phyloP scores from a whole-genome alignment of 2,888 invertebrate genomes.

The Teinopalpus imperialis region DNA sequence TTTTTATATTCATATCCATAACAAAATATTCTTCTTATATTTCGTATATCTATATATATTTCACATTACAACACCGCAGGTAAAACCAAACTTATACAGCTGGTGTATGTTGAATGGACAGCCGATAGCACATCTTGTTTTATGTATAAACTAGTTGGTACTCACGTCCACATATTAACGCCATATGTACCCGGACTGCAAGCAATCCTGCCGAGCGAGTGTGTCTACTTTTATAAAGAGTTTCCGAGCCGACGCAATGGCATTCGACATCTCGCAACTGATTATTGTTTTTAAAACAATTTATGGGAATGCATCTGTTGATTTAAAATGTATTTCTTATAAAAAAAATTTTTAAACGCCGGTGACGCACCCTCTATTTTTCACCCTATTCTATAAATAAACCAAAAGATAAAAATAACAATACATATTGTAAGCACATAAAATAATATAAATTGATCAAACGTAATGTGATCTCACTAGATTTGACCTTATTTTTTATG shows the following conservation, averaged over 20 bases:
- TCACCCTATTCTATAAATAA: too few species aligned
- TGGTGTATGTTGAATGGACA: background rate
- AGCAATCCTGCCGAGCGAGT: conserved; percentile 40
- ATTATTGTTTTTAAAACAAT: conserved; percentile 31
- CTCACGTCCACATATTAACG: conserved; percentile 9
- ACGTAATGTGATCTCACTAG: too few species aligned
- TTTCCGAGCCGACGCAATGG: conserved; percentile 38
- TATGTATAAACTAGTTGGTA: conserved; percentile 1
- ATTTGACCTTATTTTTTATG: too few species aligned
- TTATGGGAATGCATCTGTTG: conserved; percentile 26
- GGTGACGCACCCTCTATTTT: too few species aligned
- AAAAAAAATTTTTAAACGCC: too few species aligned
- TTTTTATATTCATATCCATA: too few species aligned
- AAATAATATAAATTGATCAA: too few species aligned
- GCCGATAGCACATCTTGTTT: background rate
- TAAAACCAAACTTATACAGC: too few species aligned
- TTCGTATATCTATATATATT: background rate
- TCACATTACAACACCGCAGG: too few species aligned
- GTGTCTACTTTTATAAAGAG: conserved; percentile 41
- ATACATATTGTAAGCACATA: too few species aligned
- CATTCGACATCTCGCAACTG: conserved; percentile 37
- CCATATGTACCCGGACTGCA: conserved; percentile 16
- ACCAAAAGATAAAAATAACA: too few species aligned
- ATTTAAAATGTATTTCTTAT: conserved; percentile 16
- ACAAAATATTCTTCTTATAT: too few species aligned